Conservation (phyloP, 1,140 invertebrate genomes). For the Aethina tumida region DNA sequence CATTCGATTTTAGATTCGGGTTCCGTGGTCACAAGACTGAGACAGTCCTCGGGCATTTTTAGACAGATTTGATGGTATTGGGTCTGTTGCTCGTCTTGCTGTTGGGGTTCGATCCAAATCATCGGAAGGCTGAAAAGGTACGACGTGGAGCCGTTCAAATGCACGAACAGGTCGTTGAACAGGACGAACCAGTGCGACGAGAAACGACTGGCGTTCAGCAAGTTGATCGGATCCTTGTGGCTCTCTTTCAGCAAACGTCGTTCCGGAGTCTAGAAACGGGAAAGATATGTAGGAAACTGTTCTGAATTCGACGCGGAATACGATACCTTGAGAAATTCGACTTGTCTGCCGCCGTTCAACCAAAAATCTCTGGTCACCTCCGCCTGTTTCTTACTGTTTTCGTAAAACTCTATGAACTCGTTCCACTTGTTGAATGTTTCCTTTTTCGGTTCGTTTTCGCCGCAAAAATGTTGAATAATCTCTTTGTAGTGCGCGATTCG, state of each 20-base stretch:
- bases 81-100: slow-evolving; percentile 26
- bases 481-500: slow-evolving; percentile 11
- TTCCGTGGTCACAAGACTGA: slow-evolving; percentile 54
- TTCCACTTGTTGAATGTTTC: slow-evolving; percentile 49
- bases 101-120: slow-evolving; percentile 65
- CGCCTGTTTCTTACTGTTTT: slow-evolving; percentile 52
- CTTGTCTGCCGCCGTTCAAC: slow-evolving; percentile 55
- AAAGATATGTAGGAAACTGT: no score
- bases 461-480: slow-evolving; percentile 11
- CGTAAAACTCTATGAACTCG: slow-evolving; percentile 48
- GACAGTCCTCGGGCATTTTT: slow-evolving; percentile 66
- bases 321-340: slow-evolving; percentile 54
- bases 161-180: slow-evolving; percentile 64
- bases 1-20: slow-evolving; percentile 68
- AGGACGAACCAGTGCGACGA: slow-evolving; percentile 67
- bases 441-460: slow-evolving; percentile 4
- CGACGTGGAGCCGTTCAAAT: slow-evolving; percentile 52
- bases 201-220: slow-evolving; percentile 57
- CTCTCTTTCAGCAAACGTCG: slow-evolving; percentile 71
- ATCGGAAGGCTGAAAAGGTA: slow-evolving; percentile 57
- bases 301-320: no score
- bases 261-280: no score
- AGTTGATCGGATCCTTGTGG: slow-evolving; percentile 52
- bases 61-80: slow-evolving; percentile 35
- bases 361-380: slow-evolving; percentile 66